Conservation (phyloP, 2,888 invertebrate species). For the Pycnomerus fuliginosus region DNA sequence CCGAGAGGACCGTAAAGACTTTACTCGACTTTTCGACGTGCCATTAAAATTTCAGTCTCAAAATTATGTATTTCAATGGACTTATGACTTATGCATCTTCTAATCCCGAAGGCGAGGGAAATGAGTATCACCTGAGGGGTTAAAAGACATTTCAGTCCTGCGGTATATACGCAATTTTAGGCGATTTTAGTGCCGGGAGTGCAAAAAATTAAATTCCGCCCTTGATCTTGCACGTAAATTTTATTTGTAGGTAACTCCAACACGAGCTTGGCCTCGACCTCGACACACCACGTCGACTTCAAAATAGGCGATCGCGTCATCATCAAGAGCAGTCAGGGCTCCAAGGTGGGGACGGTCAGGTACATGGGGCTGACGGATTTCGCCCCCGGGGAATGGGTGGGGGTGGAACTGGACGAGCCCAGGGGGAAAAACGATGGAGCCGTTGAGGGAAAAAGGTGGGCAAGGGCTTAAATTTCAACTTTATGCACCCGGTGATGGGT, state of each 20-base stretch:
- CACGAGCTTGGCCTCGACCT: slow-evolving; percentile 54
- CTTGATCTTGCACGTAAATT: background rate
- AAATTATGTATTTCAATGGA: no score
- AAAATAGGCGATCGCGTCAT: slow-evolving; percentile 90
- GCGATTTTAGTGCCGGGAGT: no score
- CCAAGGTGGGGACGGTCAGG: slow-evolving; percentile 82
- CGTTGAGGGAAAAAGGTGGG: slow-evolving; percentile 85
- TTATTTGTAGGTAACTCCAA: slow-evolving; percentile 54
- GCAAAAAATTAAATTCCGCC: background rate
- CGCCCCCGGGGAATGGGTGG: slow-evolving; percentile 92
- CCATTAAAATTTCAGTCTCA: no score
- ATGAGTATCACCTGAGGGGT: no score
- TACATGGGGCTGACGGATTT: slow-evolving; percentile 89
- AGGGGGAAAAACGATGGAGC: slow-evolving; percentile 96
- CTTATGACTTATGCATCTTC: no score
- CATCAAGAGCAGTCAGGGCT: slow-evolving; percentile 81
- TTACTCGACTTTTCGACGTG: no score
- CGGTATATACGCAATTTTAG: no score
- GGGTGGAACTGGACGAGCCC: slow-evolving; percentile 91
- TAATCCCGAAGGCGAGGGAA: no score
- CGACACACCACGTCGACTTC: slow-evolving; percentile 60
- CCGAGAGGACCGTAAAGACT: no score
- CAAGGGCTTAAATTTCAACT: background rate
- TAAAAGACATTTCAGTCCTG: no score
- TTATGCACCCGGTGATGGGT: background rate